A percentile compares a stretch with the other conserved stretches of the same genome.
Conservation (phyloP, 1,140 invertebrate genomes). For the Conus ventricosus region DNA sequence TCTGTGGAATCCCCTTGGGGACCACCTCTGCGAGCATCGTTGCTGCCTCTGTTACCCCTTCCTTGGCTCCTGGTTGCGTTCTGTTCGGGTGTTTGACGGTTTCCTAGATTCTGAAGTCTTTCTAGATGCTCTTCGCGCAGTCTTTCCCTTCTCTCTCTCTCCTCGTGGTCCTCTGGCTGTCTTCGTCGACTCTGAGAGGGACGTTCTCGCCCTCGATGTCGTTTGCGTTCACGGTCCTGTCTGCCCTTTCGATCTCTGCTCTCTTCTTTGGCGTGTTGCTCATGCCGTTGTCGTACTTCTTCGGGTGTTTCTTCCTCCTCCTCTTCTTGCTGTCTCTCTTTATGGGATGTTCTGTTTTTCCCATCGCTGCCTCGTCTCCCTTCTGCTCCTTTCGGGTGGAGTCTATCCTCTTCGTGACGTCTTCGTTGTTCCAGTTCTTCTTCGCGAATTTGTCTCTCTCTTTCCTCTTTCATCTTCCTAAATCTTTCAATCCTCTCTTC, state of each 20-base stretch:
- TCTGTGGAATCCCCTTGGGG: not conserved
- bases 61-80: not conserved
- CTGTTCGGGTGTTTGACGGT: not conserved
- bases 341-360: not conserved
- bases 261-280: constrained; percentile 21
- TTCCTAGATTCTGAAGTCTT: not conserved
- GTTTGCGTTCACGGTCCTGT: constrained; percentile 18
- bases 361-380: not conserved
- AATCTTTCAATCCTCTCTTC: not conserved
- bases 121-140: not conserved
- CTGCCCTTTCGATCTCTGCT: constrained; percentile 2
- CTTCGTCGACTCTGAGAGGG: not conserved
- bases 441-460: constrained; percentile 2
- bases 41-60: not conserved
- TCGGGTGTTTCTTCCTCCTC: not conserved
- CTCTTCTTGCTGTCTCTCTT: not conserved
- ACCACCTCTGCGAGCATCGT: no score
- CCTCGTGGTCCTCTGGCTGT: not conserved
- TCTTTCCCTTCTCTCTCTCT: not conserved
- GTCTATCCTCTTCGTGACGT: constrained; percentile 8
- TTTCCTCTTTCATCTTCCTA: constrained; percentile 4
- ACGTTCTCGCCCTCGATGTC: constrained; percentile 16
- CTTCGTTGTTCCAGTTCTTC: not conserved
- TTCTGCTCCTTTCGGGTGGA: constrained; percentile 3
- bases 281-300: not conserved